Base-by-base conservation (phyloP, 2,113 vertebrate species). In the Corythornis madagascariensis region DNA sequence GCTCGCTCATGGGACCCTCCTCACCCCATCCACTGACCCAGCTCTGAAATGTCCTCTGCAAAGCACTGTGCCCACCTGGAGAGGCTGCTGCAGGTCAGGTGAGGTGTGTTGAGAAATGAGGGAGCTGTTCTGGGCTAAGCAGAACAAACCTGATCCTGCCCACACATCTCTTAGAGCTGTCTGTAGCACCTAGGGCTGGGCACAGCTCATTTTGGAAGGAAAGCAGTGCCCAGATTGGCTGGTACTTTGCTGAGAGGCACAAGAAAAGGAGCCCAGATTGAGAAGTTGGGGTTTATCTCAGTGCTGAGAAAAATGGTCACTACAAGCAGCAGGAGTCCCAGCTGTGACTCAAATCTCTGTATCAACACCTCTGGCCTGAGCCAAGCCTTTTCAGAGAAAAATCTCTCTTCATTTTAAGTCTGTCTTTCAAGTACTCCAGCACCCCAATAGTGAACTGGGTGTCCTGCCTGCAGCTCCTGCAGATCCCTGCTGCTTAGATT, bases 31-130 rank as follows among this genome's bases (percentile, higher is more conserved):
- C 43, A 28, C 21, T 42, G 75, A 42, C 40, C 57, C 65, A 24
- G 48, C 75, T 42, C 70, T 13, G 9, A 71, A 70, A 33, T 13
- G 50, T 6, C 16, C 19, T 29, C 47, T 26, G 48, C 45, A 50
- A 33, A 78, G 48, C 1, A 0, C 64, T 4, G n/a, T 6, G 19
- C 29, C 52, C 13, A 12, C 20, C 4, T 6, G 18, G 24, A 24
- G 19, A 28, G 25, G 29, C 48, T 42, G 16, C 61, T 1, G 4
- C 33, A 43, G 63, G 25, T 6, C 0, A 0, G 59, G 21, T 0
- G 4, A 70, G 38, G 42, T 8, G 1, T 9, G 12, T 12, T 50
- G 84, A 50, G 40, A 56, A 59, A 50, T 38, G 43, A 60, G 31
- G 24, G 40, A 40, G 57, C n/a, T 71, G 64, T 20, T 57, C 10